Base-by-base conservation (phyloP, 35 echinoderm and acorn worm genomes). In the Apostichopus californicus region DNA sequence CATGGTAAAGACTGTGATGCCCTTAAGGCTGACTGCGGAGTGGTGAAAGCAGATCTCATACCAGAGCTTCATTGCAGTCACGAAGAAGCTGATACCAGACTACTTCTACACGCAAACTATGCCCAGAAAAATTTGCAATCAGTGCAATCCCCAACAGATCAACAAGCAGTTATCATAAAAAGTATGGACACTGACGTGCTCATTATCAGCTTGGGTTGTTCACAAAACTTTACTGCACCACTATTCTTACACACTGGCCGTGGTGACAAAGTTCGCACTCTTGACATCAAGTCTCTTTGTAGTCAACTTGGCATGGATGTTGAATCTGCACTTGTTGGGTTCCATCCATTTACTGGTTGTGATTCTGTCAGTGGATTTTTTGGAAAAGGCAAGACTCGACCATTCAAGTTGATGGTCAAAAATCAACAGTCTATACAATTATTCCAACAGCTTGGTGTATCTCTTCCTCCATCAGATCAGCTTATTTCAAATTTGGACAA, bases 291-390 rank as follows among this genome's bases (percentile, higher is more conserved):
- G 13, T n/a, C 59, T 54, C 75, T 93, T 24, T 11, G 56, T 28
- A 23, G 46, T 22, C 1, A 52, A 15, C 81, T 93, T 14, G 82
- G 92, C 14, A 9, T 14, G 57, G 34, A 24, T 56, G 11, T 73
- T 9, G 68, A 1, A 4, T 53, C n/a, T 34, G 64, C 81, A 11
- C 60, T 93, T n/a, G 60, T 93, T 77, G 92, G 92, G 10, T 55
- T 93, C 6, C 92, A 93, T 86, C 61, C 34, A 18, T 93, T 93
- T 18, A 86, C 92, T 15, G 92, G 92, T 20, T 93, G 92, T 77
- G 92, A 93, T 61, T 77, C 92, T 24, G 73, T 86, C 5, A 86
- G 92, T 77, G 80, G 64, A 72, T 93, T 93, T 54, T 68, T 46
- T 73, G 81, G 81, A 14, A 93, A 86, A n/a, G 92, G 92, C 1